Evolutionary conservation across 2,888 invertebrate genomes (phyloP), one percentile per base, ranked within the genome.

Genomic region (Odontothrips loti): DNA sequence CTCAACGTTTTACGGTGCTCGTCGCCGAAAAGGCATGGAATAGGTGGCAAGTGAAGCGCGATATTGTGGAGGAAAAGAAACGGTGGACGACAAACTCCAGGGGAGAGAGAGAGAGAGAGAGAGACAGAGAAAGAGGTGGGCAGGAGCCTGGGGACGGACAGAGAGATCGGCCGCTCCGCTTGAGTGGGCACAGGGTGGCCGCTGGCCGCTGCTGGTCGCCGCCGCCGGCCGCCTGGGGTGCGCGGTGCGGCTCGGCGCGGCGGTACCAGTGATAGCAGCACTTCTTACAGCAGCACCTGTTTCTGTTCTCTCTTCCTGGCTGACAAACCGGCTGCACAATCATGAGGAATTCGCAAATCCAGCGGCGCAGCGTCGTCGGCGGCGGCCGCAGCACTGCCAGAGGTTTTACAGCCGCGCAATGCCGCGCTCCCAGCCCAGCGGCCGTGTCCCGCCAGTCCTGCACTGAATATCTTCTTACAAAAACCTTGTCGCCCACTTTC

Each of bases 241-340:
- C 68, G 12, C 58, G 58, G 51, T 10, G 51, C 51, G 3, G 51
- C 48, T 15, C 10, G 48, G 51, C 51, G 58, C 58, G 20, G 58
- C 20, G 58, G 20, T n/a, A 17, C 20, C 11, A 75, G 68, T 75
- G 68, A 75, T 75, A 75, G 68, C 68, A 75, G 68, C 68, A 75
- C 68, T 75, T 75, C 68, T 75, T 75, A 75, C 68, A 12, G 27
- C 68, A n/a, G 68, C 68, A 68, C 68, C 68, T 23, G 68, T 68
- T 68, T 58, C 58, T 12, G 68, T 75, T 75, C 68, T 75, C 68
- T 75, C 68, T 75, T 75, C 68, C 68, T 75, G 68, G 68, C 68
- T 4, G 68, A 75, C 68, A 75, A 75, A 75, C 68, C 68, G 68
- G 68, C 68, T 27, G 68, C 68, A 75, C 68, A 75, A 75, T 75